Base-by-base conservation (phyloP, 2,888 invertebrate species). In the Epistrophe eligans region DNA sequence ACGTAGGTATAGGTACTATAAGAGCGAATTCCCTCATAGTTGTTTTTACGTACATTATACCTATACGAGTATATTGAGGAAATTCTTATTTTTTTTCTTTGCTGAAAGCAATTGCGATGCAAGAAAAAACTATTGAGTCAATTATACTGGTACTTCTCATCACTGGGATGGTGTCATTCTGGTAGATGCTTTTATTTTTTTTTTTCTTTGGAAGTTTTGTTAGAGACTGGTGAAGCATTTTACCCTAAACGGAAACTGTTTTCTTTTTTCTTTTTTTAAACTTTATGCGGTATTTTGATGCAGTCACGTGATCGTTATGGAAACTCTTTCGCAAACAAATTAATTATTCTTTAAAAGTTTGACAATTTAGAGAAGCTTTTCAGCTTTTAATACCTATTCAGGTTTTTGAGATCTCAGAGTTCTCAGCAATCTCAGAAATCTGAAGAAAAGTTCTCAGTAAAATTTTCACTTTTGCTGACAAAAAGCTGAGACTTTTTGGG, bases 61-160 rank as follows among this genome's bases (percentile, higher is more conserved):
- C 4, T 32, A 28, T 28, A 32, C 40, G 40, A 40, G 13, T 40
- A 45, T 45, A 45, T 45, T 45, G n/a, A 57, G 17, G n/a, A 57
- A 32, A 6, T 13, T 15, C n/a, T 43, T 2, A 17, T 45, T 43
- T 32, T 15, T 13, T 17, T 2, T 19, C 13, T 35, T 66, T 15
- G 58, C 35, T 45, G 9, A 38, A 70, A 70, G 55, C 24, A 43
- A 70, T 35, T 66, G 62, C 40, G 55, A 8, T 77, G 28, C 32
- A n/a, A 67, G 66, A 35, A 43, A 24, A 57, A 57, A 57, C 57
- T 57, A 38, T 24, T 35, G 67, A 76, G 81, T 76, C 76, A 76
- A 76, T 72, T 66, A 77, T 82, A 64, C 66, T 76, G 55, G 55
- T 24, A 35, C 32, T n/a, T n/a, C n/a, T 38, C 28, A 2, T 11